A percentile compares a stretch with the other conserved stretches of the same genome.
phyloP scores from a whole-genome alignment of 2,888 invertebrate genomes.

The Aleiodes alternator region DNA sequence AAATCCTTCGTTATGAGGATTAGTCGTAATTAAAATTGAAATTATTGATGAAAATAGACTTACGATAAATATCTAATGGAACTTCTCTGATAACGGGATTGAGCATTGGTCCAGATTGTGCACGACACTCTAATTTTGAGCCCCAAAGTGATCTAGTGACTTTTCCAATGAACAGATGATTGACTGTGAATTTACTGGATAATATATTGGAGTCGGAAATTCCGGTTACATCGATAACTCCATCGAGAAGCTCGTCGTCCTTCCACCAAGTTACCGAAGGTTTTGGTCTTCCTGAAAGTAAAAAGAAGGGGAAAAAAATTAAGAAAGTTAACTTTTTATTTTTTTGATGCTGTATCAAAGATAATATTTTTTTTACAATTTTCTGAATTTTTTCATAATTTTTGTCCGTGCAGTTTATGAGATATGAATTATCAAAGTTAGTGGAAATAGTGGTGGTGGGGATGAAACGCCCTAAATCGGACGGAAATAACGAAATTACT shows the following conservation, averaged over 20 bases:
- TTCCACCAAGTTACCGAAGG: slow-evolving; percentile 91
- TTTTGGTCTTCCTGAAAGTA: slow-evolving; percentile 83
- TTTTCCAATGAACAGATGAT: slow-evolving; percentile 85
- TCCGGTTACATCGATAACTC: slow-evolving; percentile 80
- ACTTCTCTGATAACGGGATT: slow-evolving; percentile 84
- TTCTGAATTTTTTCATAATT: too few relatives aligned
- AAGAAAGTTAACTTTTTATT: too few relatives aligned
- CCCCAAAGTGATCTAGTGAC: slow-evolving; percentile 85
- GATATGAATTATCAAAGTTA: too few relatives aligned
- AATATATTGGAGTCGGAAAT: slow-evolving; percentile 76
- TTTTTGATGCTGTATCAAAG: too few relatives aligned
- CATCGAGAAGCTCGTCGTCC: slow-evolving; percentile 84
- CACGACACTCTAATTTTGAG: slow-evolving; percentile 86
- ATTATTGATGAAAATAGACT: slow-evolving; percentile 65
- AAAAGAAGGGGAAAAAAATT: neutral
- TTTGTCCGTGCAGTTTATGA: too few relatives aligned
- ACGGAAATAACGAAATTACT: too few relatives aligned
- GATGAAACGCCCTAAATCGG: too few relatives aligned
- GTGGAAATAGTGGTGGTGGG: too few relatives aligned
- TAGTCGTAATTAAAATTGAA: too few relatives aligned
- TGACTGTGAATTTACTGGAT: slow-evolving; percentile 80
- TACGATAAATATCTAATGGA: slow-evolving; percentile 84
- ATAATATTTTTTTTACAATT: too few relatives aligned
- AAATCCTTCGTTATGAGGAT: too few relatives aligned
- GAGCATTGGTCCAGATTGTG: slow-evolving; percentile 84